Base-by-base conservation (phyloP, 2,113 vertebrate genomes). In the Vidua chalybeata region DNA sequence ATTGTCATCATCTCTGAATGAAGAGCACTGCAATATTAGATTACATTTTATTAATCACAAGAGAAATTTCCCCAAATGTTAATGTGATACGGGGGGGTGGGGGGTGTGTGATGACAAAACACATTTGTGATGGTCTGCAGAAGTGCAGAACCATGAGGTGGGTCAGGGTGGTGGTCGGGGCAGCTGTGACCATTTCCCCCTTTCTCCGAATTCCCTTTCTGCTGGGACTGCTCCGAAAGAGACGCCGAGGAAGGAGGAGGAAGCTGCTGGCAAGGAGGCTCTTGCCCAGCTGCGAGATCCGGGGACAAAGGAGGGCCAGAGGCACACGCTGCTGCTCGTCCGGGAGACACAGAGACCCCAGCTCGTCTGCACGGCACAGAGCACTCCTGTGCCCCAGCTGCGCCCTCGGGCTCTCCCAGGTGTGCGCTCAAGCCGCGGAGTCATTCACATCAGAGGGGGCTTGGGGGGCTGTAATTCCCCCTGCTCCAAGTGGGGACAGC, bases 271-370 rank as follows among this genome's bases (percentile, higher is more conserved):
- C 56, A 45, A 39, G 51, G 2, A 0, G 10, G 14, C 16, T 58
- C 41, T 10, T 37, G 28, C 24, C 49, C 2, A 2, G 30, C 3
- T 5, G 46, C 1, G 31, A 39, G 48, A 15, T 35, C 0, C 3
- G 5, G 61, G 61, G 41, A 9, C 9, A 15, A 2, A 21, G 15
- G 27, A 6, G 16, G 31, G 13, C 5, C 33, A 4, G 74, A 6
- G 43, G 12, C 41, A 51, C 55, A 23, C 43, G 0, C 8, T 10
- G 27, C n/a, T 21, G 3, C 10, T 6, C 10, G 19, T 17, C 30
- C n/a, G 0, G 2, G 58, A 4, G 24, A 4, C 2, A 0, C 2
- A 0, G 28, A 13, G 30, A 9, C 8, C 6, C 10, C 3, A 2
- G 18, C 37, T 3, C 4, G 15, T 20, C 68, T 9, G 41, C 54